Base-by-base conservation (phyloP, 2,113 vertebrate species). In the Pelecanoides urinatrix region DNA sequence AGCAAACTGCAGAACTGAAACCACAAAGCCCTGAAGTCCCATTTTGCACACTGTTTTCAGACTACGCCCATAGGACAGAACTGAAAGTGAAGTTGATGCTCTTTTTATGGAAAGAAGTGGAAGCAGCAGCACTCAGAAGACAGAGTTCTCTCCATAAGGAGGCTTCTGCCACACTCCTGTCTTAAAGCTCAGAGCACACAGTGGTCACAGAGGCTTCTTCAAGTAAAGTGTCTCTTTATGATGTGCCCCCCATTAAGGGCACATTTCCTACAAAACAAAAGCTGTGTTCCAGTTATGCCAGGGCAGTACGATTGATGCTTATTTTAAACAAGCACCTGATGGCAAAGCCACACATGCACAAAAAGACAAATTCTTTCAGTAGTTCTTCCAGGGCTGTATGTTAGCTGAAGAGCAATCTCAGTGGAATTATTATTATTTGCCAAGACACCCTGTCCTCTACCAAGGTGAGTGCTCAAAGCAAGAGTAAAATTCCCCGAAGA, bases 1-100 rank as follows among this genome's bases (percentile, higher is more conserved):
- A 83, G 29, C 45, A 55, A 58, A 65, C 3, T n/a, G 81, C 68
- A 70, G 87, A 95, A 87, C 44, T 65, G 83, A 94, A 96, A 95
- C 13, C 58, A 40, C 3, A 3, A 67, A 81, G 22, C 49, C 40
- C 77, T 50, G 11, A 44, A 63, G 25, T 12, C 36, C 36, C 34
- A 15, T 19, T 34, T 30, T 66, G 23, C 32, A 50, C 5, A 6
- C 50, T 58, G 59, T 34, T 38, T 16, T 30, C 73, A 77, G 19
- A 16, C 65, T 56, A 44, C 1, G 17, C 26, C 36, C n/a, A 3
- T 9, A 42, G 71, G 30, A 17, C 59, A 92, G 81, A 91, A 76
- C n/a, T 27, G 29, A 68, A 92, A 71, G 59, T 6, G 20, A 92
- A 38, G 29, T 1, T 7, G 18, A 32, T 13, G 53, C 26, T 26